Base-by-base conservation (phyloP, 2,113 vertebrate genomes). In the Takifugu flavidus region DNA sequence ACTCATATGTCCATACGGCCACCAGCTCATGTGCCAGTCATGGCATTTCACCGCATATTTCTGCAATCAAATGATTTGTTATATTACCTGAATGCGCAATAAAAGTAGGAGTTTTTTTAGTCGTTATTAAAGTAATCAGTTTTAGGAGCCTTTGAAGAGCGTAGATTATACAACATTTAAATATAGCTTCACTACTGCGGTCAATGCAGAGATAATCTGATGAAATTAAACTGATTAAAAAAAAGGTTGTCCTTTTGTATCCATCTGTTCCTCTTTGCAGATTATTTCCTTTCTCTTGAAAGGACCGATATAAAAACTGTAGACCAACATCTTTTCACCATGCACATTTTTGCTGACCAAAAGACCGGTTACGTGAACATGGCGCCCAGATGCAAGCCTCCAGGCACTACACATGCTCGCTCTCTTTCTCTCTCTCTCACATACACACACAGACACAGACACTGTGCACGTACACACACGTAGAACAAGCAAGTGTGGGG, bases 311-410 rank as follows among this genome's bases (percentile, higher is more conserved):
- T 77, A 67, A 78, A 72, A 75, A 62, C 71, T 81, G 83, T 72
- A 83, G 85, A 88, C 77, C 74, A 72, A 78, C 71, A 83, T 89
- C 73, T 69, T 82, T 78, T 70, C 77, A 74, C 68, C 74, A 78
- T 58, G 74, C 74, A 75, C 69, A 82, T 85, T 79, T 78, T 64
- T 82, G 74, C 69, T 82, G 86, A 88, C 82, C 69, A 82, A 73
- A 84, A 72, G 72, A 69, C 82, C 76, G 72, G 58, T 77, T 80
- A 77, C 67, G 65, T 70, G 70, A 86, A 84, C 87, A 88, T 90
- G 88, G 73, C 67, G 82, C 71, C 83, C 89, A 91, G 86, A 90
- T 90, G 88, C 87, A 81, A 72, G 76, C 75, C 82, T 82, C 59
- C 62, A 73, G 69, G 60, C 80, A 52, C 62, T 74, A 4, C 70